Conservation (phyloP, 2,797 vertebrate genomes). For the Perodicticus potto region DNA sequence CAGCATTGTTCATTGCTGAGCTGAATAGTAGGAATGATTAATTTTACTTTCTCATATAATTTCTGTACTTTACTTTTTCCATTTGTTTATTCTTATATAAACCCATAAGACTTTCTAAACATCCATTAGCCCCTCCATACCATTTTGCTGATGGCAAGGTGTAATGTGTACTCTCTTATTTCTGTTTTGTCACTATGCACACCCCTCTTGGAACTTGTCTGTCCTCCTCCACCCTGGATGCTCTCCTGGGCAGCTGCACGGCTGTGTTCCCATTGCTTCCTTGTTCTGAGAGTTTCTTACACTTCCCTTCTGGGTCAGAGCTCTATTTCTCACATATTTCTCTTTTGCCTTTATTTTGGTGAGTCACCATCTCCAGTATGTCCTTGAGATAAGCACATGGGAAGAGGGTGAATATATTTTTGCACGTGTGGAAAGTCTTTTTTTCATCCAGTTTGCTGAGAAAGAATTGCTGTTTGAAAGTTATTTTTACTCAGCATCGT, state of each 20-base stretch:
- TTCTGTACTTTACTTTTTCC: not conserved
- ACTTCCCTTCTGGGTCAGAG: not conserved
- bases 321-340: not conserved
- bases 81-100: not conserved
- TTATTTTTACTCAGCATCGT: not conserved
- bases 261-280: too few relatives aligned
- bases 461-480: not conserved
- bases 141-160: not conserved
- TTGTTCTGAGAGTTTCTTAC: not conserved
- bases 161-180: not conserved
- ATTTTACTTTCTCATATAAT: constrained; percentile 9
- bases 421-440: not conserved
- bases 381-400: not conserved
- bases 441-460: not conserved
- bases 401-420: not conserved
- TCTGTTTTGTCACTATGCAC: not conserved
- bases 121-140: not conserved
- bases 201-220: not conserved
- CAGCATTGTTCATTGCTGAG: not conserved
- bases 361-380: not conserved
- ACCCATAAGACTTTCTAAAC: not conserved
- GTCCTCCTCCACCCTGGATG: too few relatives aligned
- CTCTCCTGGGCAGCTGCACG: not conserved
- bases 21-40: not conserved
- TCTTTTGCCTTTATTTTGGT: not conserved